Evolutionary conservation across 2,113 vertebrate species (phyloP), one percentile per base, ranked within the genome.

Genomic region (Oenanthe oenanthe): DNA sequence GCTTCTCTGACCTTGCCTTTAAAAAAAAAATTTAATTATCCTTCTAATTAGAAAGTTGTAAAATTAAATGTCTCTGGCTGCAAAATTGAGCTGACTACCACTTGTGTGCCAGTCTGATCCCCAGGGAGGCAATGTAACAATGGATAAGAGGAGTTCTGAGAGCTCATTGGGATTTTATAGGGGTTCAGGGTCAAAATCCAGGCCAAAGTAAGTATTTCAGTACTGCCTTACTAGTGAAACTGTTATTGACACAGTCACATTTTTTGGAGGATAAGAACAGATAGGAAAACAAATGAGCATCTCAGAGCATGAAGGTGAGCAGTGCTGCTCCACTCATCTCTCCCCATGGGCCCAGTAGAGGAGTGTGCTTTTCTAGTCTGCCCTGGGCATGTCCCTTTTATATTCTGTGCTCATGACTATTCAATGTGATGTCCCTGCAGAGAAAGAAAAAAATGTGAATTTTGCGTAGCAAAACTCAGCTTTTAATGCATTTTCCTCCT

Each of bases 11-110:
- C 92, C 83, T 93, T 84, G 79, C 56, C 79, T 94, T 77, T 17
- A 93, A 93, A 53, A 53, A 53, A 87, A 13, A 7, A 28, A 36
- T 73, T 83, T 92, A 94, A 95, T 93, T 95, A 96, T 71, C 72
- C 61, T 92, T 83, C 67, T 94, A 93, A 95, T 97, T 94, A 91
- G 68, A 28, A 81, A 80, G 47, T 70, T 88, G 89, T 80, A 77
- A 85, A 91, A 94, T 88, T 92, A 86, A 92, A 86, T 67, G 61
- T 86, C 79, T 88, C 63, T 31, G 47, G 43, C 63, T 90, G 34
- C 34, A 62, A 66, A 73, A 85, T 93, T 57, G 76, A 88, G 47
- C 67, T 85, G 54, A 29, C 96, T 80, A 32, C 67, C 9, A 53
- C 60, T 62, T 77, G 32, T 56, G 34, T 71, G 85, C 54, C 78